Conservation (phyloP, 2,797 vertebrate genomes). For the Rhabdophis nuchalis region DNA sequence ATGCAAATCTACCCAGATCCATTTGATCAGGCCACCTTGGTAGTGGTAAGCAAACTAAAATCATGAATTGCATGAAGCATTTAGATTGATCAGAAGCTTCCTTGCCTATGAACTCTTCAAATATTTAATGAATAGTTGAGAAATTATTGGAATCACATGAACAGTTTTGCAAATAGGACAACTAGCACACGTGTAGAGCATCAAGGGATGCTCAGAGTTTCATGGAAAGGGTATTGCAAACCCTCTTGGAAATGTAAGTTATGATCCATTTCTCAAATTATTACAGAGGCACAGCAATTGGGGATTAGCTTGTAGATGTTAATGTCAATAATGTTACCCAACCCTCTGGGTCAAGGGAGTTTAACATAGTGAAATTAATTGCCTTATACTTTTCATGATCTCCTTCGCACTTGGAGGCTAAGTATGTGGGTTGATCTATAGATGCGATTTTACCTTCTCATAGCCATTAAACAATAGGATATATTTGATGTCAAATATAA, state of each 20-base stretch:
- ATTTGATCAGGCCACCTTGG: neutral
- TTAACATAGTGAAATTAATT: neutral
- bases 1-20: neutral
- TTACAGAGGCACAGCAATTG: neutral
- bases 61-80: neutral
- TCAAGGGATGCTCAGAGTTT: neutral
- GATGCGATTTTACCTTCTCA: conserved; percentile 19
- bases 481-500: neutral
- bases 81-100: neutral
- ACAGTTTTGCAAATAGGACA: neutral
- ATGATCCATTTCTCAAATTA: neutral
- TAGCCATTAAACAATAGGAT: neutral
- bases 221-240: neutral
- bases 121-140: neutral
- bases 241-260: neutral
- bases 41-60: neutral
- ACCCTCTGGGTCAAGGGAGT: neutral
- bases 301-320: neutral
- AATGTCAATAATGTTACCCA: neutral
- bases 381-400: neutral
- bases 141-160: neutral
- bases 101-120: neutral
- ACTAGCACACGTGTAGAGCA: neutral
- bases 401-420: neutral
- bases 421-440: neutral